Conservation (phyloP, 64 coral and sea anemone species). For the Montipora cactus region DNA sequence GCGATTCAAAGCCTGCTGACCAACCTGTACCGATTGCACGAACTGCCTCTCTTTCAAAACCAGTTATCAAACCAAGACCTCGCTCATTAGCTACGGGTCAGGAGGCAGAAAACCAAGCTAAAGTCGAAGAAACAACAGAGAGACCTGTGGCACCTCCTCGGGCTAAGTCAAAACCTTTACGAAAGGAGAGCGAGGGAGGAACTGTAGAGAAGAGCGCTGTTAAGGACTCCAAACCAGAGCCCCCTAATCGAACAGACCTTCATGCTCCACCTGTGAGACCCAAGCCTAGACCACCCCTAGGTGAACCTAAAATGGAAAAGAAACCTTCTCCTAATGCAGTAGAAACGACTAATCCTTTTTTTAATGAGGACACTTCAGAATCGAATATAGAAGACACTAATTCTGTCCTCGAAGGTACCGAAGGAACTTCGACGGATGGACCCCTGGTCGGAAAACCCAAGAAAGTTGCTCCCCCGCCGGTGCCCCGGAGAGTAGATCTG, state of each 20-base stretch:
- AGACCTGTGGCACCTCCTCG: slow-evolving; percentile 52
- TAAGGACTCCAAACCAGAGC: slow-evolving; percentile 20
- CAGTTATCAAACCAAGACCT: slow-evolving; percentile 59
- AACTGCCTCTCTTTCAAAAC: slow-evolving; percentile 14
- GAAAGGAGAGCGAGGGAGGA: background rate
- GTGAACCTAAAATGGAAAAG: background rate
- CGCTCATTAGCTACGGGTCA: slow-evolving; percentile 31
- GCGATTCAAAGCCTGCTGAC: background rate
- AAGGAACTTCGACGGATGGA: background rate
- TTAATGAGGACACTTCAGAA: background rate
- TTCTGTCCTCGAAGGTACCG: background rate
- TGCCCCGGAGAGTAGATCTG: slow-evolving; percentile 79
- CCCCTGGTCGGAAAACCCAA: background rate
- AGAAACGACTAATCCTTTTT: background rate
- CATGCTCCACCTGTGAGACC: slow-evolving; percentile 58
- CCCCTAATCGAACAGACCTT: slow-evolving; percentile 15
- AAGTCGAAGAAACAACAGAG: slow-evolving; percentile 14
- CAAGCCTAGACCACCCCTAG: slow-evolving; percentile 13
- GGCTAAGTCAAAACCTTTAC: slow-evolving; percentile 20
- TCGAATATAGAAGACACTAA: background rate
- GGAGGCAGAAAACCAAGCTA: background rate
- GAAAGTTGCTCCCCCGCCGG: slow-evolving; percentile 59
- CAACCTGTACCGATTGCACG: background rate
- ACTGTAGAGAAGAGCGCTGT: background rate
- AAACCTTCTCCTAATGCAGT: background rate